Conservation (phyloP, 2,797 vertebrate species). For the Amblyraja radiata region DNA sequence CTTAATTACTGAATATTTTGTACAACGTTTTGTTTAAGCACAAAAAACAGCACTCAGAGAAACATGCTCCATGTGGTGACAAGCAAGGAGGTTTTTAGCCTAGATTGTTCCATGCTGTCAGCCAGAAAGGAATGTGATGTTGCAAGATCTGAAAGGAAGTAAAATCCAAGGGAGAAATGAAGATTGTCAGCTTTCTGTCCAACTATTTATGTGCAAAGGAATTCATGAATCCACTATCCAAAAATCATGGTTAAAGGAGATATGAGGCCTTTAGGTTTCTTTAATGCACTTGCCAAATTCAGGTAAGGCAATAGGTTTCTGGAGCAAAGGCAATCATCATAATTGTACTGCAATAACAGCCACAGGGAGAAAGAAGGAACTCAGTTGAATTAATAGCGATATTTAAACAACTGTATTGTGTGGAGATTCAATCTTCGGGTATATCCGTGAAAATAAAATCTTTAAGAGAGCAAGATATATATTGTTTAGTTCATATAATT, state of each 20-base stretch:
- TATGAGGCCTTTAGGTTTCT: not conserved
- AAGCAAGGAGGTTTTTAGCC: not conserved
- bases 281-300: not conserved
- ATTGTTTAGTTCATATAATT: not conserved
- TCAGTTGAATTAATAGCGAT: not conserved
- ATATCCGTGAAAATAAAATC: not conserved
- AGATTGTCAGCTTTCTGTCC: not conserved
- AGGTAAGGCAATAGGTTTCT: not conserved
- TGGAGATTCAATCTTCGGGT: not conserved
- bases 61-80: not conserved
- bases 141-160: not conserved
- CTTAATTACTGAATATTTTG: constrained; percentile 31
- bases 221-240: not conserved
- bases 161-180: not conserved
- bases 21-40: not conserved
- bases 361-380: not conserved
- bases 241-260: not conserved
- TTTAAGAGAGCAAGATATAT: not conserved
- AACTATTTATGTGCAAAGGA: not conserved
- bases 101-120: constrained; percentile 25
- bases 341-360: too few species aligned
- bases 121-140: not conserved
- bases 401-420: not conserved
- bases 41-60: not conserved
- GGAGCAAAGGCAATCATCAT: not conserved